phyloP scores from a whole-genome alignment of 2,113 vertebrate species.

The Misgurnus mizolepis region DNA sequence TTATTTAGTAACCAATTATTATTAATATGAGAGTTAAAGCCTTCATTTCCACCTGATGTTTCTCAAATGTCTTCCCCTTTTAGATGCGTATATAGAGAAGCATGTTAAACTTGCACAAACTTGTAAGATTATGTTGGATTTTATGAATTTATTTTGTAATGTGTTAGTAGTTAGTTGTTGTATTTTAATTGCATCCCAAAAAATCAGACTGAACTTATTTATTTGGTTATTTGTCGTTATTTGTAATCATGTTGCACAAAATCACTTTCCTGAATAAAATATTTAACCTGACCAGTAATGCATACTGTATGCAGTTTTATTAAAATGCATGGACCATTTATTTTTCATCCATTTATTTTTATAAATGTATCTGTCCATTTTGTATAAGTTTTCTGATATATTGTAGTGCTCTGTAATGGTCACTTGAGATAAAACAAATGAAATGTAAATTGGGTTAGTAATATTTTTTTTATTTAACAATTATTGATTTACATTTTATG shows the following conservation, averaged over 20 bases:
- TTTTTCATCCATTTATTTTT: no score
- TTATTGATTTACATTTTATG: no score
- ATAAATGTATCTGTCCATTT: no score
- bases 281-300: not conserved
- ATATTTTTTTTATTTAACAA: no score
- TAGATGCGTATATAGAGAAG: slow-evolving; percentile 14
- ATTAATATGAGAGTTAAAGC: not conserved
- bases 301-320: not conserved
- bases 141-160: slow-evolving; percentile 26
- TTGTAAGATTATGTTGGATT: slow-evolving; percentile 21
- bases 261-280: slow-evolving; percentile 43
- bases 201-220: slow-evolving; percentile 21
- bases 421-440: no score
- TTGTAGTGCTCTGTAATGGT: no score
- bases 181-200: slow-evolving; percentile 39
- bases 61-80: slow-evolving; percentile 15
- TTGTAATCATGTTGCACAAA: slow-evolving; percentile 50
- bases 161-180: slow-evolving; percentile 12
- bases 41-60: slow-evolving; percentile 9
- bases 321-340: not conserved
- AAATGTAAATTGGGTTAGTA: no score
- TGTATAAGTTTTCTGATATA: no score
- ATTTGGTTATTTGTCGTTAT: slow-evolving; percentile 44
- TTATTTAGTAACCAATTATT: no score
- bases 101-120: slow-evolving; percentile 51